These are phyloP conservation scores for Drosophila yooni DNA, from an alignment of 2,888 invertebrate genomes.

Conservation along the genomic window DNA sequence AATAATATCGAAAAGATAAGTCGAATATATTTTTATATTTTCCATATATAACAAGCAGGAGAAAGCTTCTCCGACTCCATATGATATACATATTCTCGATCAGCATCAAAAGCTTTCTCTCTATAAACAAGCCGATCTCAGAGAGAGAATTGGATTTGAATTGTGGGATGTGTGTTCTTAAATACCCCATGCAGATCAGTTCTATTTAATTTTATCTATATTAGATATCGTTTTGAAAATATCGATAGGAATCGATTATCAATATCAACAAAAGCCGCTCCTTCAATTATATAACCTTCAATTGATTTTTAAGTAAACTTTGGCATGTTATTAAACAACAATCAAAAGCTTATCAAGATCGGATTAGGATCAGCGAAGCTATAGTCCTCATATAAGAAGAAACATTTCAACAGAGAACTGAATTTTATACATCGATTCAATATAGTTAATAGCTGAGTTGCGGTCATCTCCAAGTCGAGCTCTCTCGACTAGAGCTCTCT, in stretches of 20 bases:
- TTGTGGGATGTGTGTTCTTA: not conserved
- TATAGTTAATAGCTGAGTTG: not conserved
- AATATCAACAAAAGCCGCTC: not conserved
- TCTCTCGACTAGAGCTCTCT: not conserved
- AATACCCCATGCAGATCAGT: not conserved
- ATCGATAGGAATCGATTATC: not conserved
- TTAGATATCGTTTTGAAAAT: rapidly evolving
- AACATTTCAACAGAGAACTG: not conserved
- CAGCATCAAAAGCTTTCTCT: not conserved
- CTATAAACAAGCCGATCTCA: not conserved
- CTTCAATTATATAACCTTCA: not conserved
- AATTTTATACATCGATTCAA: not conserved
- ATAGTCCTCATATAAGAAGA: not conserved
- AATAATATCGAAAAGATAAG: too few relatives aligned
- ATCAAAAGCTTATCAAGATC: not conserved
- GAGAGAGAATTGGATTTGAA: not conserved
- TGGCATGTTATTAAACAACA: not conserved
- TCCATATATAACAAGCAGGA: too few relatives aligned
- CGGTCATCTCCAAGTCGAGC: not conserved
- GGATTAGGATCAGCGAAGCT: rapidly evolving
- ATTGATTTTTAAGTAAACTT: not conserved
- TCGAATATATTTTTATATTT: too few relatives aligned
- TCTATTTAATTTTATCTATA: too few relatives aligned
- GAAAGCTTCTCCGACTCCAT: too few relatives aligned
- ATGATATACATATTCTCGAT: not conserved